Percentiles rank a stretch among this genome's conserved stretches.
These are phyloP conservation scores for Procavia capensis DNA, from an alignment of 2,113 vertebrate species.

Conservation along the genomic window DNA sequence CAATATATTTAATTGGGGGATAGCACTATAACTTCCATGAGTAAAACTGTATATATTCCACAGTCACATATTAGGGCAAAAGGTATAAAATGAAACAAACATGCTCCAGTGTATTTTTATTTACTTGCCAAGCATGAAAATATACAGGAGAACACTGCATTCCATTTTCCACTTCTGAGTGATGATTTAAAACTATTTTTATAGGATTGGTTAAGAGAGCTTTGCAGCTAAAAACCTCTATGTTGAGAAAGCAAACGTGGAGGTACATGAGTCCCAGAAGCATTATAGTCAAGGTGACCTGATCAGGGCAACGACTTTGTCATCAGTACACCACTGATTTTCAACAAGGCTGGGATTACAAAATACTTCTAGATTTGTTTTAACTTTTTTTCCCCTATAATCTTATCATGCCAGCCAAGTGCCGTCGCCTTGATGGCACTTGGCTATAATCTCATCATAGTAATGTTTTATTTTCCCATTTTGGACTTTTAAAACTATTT, in stretches of 20 bases:
- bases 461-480: not conserved
- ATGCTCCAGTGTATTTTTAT: not conserved
- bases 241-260: not conserved
- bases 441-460: not conserved
- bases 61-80: not conserved
- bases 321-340: not conserved
- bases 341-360: not conserved
- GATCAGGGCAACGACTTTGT: not conserved
- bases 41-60: not conserved
- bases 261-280: not conserved
- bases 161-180: slow-evolving; percentile 12
- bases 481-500: not conserved
- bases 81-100: not conserved
- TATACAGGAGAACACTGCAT: not conserved
- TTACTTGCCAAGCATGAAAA: not conserved
- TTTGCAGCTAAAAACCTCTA: not conserved
- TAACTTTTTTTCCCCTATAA: not conserved
- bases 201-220: not conserved
- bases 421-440: no score
- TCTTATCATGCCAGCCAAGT: no score
- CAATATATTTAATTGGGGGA: not conserved
- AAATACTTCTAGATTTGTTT: not conserved
- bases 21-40: not conserved
- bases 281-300: not conserved
- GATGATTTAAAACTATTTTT: slow-evolving; percentile 20